Base-by-base conservation (phyloP, 2,888 invertebrate species). In the Synanthedon tipuliformis region DNA sequence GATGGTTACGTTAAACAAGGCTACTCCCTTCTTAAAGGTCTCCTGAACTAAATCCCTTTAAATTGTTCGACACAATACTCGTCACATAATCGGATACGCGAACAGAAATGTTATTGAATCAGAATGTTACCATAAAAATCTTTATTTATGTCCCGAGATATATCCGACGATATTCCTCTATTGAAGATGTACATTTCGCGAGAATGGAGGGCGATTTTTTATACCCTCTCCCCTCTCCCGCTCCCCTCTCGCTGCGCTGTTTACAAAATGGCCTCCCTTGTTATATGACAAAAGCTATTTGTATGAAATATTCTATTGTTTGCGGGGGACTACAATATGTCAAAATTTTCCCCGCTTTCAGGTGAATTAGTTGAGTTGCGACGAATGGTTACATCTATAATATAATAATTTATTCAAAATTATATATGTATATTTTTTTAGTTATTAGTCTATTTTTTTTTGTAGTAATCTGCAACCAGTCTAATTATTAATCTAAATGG, bases 251-350 rank as follows among this genome's bases (percentile, higher is more conserved):
- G 45, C 11, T 12, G 45, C 3, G 57, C 58, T 59, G 61, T 62
- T 63, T 63, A 63, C 64, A 63, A 64, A 71, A 66, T 63, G 63
- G 57, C 59, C 50, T 53, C 55, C 59, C 58, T 61, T 62, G 64
- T 66, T 69, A 71, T 70, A 61, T 62, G 65, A 74, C 71, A 71
- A 73, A 69, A 65, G 69, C 66, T 61, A 74, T 75, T 74, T 69
- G 69, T 72, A 69, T 71, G 69, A 75, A 75, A 76, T 74, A 73
- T 69, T 62, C 69, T 63, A 73, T 80, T 78, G 77, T 79, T 72
- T 66, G 61, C 59, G 59, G 60, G 61, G 34, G 34, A 34, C 34
- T 34, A 73, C 75, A 79, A 78, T 78, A 77, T 78, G 77, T 78
- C 77, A 76, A 73, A 74, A 73, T 69, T 68, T 66, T 68, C 58